Conservation (phyloP, 2,113 vertebrate species). For the Neodon shergylaensis region DNA sequence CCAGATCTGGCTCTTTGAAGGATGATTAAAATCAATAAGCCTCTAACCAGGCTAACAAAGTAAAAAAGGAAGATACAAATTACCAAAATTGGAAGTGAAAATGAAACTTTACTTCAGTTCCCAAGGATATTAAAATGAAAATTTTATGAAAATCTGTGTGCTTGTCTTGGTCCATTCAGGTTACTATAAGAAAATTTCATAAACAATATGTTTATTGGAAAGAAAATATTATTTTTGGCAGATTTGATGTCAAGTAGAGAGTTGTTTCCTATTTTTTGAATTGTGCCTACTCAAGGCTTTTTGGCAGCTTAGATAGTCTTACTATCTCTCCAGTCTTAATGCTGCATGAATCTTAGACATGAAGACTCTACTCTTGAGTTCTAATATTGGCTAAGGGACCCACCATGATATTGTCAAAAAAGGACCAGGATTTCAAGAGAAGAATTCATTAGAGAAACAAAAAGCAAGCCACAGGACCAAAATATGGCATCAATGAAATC, state of each 20-base stretch:
- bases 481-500: neutral
- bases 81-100: neutral
- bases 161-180: neutral
- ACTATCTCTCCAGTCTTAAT: neutral
- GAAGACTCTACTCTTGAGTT: neutral
- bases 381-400: neutral
- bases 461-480: neutral
- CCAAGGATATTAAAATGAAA: neutral
- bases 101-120: neutral
- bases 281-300: neutral
- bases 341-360: neutral
- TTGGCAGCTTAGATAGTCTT: neutral
- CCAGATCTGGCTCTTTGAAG: neutral
- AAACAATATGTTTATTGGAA: neutral
- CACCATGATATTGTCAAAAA: neutral
- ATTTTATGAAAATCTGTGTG: neutral
- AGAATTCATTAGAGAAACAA: neutral
- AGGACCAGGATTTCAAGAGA: neutral
- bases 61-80: neutral
- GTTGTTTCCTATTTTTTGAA: neutral
- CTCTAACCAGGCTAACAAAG: neutral
- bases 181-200: neutral
- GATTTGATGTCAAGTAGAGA: neutral
- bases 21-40: constrained; percentile 20
- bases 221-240: neutral